Conservation (phyloP, 2,797 vertebrate species). For the Setipinna tenuifilis region DNA sequence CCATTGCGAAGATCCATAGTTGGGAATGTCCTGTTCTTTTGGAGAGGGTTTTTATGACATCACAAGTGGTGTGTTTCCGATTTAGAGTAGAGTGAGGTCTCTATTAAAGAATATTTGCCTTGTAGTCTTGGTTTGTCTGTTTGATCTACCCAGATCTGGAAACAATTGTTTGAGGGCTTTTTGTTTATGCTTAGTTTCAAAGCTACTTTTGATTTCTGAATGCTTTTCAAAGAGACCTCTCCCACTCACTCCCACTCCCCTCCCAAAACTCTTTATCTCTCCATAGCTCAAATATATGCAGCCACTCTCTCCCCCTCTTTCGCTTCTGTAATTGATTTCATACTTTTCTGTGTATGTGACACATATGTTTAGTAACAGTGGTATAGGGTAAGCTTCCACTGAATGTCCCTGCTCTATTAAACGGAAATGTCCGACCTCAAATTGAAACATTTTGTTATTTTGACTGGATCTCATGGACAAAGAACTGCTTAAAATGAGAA, state of each 20-base stretch:
- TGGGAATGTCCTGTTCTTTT: constrained; percentile 37
- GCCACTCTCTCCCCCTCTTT: constrained; percentile 15
- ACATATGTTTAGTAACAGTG: neutral
- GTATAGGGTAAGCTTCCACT: neutral
- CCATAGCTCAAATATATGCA: constrained; percentile 12
- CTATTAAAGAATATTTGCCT: constrained; percentile 44
- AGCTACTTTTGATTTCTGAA: constrained; percentile 40
- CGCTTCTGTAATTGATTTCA: neutral
- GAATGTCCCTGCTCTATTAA: neutral
- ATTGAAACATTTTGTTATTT: constrained; percentile 1
- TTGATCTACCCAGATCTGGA: constrained; percentile 46
- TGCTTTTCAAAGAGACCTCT: constrained; percentile 11
- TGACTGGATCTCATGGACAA: neutral
- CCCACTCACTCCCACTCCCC: constrained; percentile 17
- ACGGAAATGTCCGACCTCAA: neutral
- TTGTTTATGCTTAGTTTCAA: constrained; percentile 42
- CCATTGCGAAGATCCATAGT: constrained; percentile 32
- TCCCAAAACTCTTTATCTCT: constrained; percentile 22
- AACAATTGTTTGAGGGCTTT: constrained; percentile 43
- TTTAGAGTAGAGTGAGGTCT: constrained; percentile 32
- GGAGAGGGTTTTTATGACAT: constrained; percentile 44
- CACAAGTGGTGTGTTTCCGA: constrained; percentile 30
- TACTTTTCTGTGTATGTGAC: constrained; percentile 1
- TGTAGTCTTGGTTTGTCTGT: constrained; percentile 34
- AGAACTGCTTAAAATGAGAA: neutral